Conservation (phyloP, 1,140 invertebrate genomes). For the Brachionus angularis region DNA sequence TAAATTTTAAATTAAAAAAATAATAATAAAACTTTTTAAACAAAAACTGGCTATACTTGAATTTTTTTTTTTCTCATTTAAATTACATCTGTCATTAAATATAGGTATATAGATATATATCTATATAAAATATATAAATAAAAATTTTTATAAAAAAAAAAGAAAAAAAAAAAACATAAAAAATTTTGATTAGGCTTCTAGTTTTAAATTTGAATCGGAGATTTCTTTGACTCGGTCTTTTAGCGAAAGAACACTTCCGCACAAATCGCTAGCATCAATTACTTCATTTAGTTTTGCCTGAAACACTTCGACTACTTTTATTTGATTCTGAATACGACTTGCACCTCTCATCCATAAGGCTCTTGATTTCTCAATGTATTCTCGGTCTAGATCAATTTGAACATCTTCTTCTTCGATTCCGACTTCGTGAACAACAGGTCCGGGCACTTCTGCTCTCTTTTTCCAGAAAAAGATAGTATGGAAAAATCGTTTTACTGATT, state of each 20-base stretch:
- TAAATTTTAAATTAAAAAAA: no score
- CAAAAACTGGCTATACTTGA: no score
- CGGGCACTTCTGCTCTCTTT: not conserved
- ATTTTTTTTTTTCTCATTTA: no score
- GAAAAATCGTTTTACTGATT: not conserved
- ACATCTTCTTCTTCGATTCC: no score
- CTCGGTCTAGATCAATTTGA: slow-evolving; percentile 19
- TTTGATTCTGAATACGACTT: slow-evolving; percentile 8
- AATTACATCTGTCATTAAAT: no score
- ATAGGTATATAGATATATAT: no score
- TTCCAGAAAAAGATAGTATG: not conserved
- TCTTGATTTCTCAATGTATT: slow-evolving; percentile 2
- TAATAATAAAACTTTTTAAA: no score
- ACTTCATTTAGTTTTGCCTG: slow-evolving; percentile 38
- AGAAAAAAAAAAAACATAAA: no score
- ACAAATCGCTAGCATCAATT: slow-evolving; percentile 25
- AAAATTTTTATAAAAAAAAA: no score
- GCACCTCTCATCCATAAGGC: slow-evolving; percentile 13
- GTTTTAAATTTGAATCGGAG: not conserved
- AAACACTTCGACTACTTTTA: slow-evolving; percentile 25
- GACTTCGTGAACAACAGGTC: not conserved
- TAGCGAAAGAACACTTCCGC: slow-evolving; percentile 4
- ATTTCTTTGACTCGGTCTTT: slow-evolving; percentile 4
- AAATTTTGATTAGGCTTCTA: not conserved
- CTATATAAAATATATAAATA: no score